These are phyloP conservation scores for Nothobranchius furzeri DNA, from an alignment of 2,113 vertebrate species.

Conservation along the genomic window DNA sequence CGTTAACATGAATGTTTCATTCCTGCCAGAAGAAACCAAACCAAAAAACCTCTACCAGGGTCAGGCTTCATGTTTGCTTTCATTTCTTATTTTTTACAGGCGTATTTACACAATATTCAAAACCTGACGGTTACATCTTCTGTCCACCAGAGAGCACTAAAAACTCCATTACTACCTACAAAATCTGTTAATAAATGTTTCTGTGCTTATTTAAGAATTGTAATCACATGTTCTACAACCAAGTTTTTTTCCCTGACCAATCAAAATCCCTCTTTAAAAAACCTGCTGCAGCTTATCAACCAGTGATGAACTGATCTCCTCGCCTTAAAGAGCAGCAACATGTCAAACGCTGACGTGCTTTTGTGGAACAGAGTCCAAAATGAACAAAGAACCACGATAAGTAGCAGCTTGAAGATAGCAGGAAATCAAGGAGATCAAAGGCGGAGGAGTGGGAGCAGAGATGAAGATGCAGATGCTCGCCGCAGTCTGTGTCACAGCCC, in stretches of 20 bases:
- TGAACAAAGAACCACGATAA: constrained; percentile 50
- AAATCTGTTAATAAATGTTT: too few species aligned
- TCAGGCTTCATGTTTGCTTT: background rate
- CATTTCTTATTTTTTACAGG: background rate
- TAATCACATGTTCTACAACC: background rate
- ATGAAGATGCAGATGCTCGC: constrained; percentile 52
- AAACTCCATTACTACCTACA: background rate
- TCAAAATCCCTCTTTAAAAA: constrained; percentile 14
- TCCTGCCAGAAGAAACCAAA: background rate
- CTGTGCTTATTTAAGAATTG: background rate
- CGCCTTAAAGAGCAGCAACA: constrained; percentile 36
- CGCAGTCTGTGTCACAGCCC: constrained; percentile 31
- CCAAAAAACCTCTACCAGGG: background rate
- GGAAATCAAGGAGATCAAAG: constrained; percentile 55
- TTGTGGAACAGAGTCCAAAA: constrained; percentile 35
- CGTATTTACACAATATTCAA: background rate
- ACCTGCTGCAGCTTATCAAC: too few species aligned
- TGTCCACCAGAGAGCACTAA: background rate
- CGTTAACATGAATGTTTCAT: background rate
- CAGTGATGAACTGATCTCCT: constrained; percentile 32
- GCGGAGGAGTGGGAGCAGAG: constrained; percentile 39
- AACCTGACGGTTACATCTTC: background rate
- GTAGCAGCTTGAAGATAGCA: constrained; percentile 45
- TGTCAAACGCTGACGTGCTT: too few species aligned
- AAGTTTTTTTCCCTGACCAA: constrained; percentile 10